These are phyloP conservation scores for Stictonetta naevosa DNA, from an alignment of 2,113 vertebrate species.

Conservation along the genomic window DNA sequence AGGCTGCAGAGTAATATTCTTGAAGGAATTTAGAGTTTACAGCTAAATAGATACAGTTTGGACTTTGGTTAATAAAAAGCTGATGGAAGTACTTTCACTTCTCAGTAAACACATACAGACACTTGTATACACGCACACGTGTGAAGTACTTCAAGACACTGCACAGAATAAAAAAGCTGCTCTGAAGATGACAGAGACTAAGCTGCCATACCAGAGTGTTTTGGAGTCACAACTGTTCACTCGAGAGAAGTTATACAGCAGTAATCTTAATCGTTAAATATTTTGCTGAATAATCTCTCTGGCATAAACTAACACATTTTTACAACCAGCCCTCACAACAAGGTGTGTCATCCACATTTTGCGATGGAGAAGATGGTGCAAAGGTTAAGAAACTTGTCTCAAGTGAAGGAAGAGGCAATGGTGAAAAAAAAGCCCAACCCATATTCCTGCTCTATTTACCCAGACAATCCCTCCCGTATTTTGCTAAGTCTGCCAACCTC, in stretches of 20 bases:
- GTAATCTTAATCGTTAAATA: background rate
- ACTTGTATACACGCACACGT: background rate
- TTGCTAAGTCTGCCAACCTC: background rate
- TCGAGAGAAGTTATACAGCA: background rate
- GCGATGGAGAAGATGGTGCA: background rate
- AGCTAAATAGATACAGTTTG: rapidly evolving
- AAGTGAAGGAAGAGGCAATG: background rate
- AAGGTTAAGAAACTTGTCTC: background rate
- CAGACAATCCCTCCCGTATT: background rate
- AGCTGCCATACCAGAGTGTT: background rate
- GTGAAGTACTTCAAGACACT: rapidly evolving
- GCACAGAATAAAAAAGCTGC: background rate
- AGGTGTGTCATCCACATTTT: rapidly evolving
- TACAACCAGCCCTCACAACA: background rate
- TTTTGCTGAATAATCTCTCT: rapidly evolving
- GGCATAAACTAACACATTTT: background rate
- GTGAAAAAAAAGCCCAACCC: background rate
- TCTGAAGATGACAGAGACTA: background rate
- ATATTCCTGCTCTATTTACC: background rate
- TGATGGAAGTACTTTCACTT: background rate
- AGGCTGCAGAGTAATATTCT: background rate
- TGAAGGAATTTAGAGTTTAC: background rate
- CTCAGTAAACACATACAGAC: background rate
- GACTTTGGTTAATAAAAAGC: background rate
- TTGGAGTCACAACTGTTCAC: rapidly evolving